A percentile compares a stretch with the other conserved stretches of the same genome.
Evolutionary conservation across 2,113 vertebrate genomes (phyloP).

Genomic region (Cyphomyrus plagiostoma): DNA sequence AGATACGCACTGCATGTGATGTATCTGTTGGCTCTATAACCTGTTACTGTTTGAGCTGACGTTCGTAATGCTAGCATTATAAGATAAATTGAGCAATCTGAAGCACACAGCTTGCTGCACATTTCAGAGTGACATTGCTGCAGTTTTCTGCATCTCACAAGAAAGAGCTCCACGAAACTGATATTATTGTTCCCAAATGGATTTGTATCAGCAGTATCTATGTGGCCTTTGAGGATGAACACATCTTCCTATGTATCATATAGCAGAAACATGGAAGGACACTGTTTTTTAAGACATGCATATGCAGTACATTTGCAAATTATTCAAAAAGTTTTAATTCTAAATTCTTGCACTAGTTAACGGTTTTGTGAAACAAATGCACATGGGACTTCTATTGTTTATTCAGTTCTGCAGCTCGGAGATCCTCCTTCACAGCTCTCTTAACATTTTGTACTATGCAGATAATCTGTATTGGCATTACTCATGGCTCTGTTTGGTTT

Average conservation of each 20-base stretch:
- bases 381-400: not conserved
- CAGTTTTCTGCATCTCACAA: not conserved
- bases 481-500: not conserved
- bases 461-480: constrained; percentile 1
- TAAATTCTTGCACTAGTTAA: not conserved
- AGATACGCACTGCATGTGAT: not conserved
- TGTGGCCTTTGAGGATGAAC: not conserved
- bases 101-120: not conserved
- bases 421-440: not conserved
- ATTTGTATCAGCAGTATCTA: not conserved
- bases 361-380: not conserved
- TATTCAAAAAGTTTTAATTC: not conserved
- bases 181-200: not conserved
- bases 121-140: not conserved
- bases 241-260: not conserved
- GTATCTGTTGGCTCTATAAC: not conserved
- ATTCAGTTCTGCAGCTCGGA: not conserved
- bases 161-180: not conserved
- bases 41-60: not conserved
- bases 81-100: not conserved
- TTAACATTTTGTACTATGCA: constrained; percentile 9
- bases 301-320: not conserved
- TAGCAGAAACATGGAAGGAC: not conserved
- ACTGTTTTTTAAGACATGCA: not conserved
- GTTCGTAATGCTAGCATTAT: not conserved